These are phyloP conservation scores for Osmerus mordax DNA, from an alignment of 2,113 vertebrate genomes.

Conservation along the genomic window DNA sequence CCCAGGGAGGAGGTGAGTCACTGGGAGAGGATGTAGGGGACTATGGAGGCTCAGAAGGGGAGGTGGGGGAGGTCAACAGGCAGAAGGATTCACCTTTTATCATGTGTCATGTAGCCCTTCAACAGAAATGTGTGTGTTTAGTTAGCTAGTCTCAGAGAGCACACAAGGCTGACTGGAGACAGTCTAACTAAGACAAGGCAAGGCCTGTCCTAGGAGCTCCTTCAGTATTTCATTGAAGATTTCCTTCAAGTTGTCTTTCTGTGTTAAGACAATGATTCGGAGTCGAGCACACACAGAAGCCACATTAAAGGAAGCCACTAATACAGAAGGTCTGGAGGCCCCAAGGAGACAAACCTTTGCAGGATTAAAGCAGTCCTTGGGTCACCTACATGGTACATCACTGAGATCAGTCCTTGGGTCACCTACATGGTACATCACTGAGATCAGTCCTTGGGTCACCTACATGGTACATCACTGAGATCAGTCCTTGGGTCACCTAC, in stretches of 20 bases:
- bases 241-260: background rate
- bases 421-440: conserved; percentile 15
- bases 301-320: conserved; percentile 28
- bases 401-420: too few relatives aligned
- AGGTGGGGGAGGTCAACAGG: background rate
- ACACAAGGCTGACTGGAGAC: background rate
- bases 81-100: background rate
- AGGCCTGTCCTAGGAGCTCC: background rate
- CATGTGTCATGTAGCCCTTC: too few relatives aligned
- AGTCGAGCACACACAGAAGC: conserved; percentile 14
- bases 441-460: too few relatives aligned
- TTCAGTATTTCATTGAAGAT: background rate
- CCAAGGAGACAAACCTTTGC: conserved; percentile 24
- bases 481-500: too few relatives aligned
- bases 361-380: conserved; percentile 21
- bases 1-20: background rate
- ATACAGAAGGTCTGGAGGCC: conserved; percentile 33
- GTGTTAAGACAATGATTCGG: background rate
- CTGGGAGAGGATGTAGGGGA: background rate
- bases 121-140: too few relatives aligned
- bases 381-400: conserved; percentile 12
- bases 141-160: too few relatives aligned
- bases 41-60: background rate
- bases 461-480: conserved; percentile 16
- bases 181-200: background rate